phyloP scores from a whole-genome alignment of 2,113 vertebrate genomes.

The Hylia prasina region DNA sequence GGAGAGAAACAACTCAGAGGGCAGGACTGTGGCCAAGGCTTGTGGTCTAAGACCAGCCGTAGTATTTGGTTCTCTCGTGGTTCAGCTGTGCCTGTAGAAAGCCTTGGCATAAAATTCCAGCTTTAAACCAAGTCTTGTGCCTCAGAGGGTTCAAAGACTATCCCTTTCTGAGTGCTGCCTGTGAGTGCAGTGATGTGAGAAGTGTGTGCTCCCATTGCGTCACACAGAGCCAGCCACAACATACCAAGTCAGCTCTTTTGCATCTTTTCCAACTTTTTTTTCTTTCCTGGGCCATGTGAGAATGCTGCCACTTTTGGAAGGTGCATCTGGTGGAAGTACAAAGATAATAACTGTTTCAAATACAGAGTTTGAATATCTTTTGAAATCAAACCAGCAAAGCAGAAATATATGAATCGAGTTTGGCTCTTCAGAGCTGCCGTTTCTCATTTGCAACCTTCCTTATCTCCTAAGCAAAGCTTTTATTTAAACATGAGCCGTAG shows the following conservation, averaged over 20 bases:
- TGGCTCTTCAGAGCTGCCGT: fast-evolving
- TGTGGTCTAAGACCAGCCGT: fast-evolving
- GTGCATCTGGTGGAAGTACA: background rate
- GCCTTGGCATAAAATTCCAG: background rate
- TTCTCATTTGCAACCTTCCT: background rate
- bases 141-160: background rate
- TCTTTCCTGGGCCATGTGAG: fast-evolving
- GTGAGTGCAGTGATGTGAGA: background rate
- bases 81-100: background rate
- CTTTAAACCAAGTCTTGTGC: background rate
- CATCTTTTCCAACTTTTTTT: background rate
- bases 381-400: background rate
- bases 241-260: background rate
- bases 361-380: background rate
- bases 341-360: background rate
- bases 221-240: background rate
- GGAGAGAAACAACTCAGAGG: background rate
- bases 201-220: fast-evolving
- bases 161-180: background rate
- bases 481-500: background rate
- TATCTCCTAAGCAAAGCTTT: background rate
- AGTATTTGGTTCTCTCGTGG: fast-evolving
- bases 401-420: background rate
- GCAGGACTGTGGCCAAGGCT: background rate
- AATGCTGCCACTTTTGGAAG: background rate